These are phyloP conservation scores for Cacatua alba DNA, from an alignment of 2,113 vertebrate genomes.

Conservation along the genomic window DNA sequence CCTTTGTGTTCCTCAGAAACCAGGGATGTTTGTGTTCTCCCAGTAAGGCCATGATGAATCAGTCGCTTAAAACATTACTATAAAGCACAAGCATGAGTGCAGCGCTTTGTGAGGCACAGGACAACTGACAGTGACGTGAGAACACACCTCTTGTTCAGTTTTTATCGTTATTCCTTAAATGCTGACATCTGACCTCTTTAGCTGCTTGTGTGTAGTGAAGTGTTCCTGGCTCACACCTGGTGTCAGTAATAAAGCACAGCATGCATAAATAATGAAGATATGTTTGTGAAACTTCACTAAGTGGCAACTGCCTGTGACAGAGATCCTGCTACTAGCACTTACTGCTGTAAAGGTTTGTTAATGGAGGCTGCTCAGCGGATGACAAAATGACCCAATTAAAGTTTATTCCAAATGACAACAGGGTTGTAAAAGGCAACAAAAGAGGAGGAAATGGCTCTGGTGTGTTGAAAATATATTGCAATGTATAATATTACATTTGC, in stretches of 20 bases:
- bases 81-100: background rate
- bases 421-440: conserved; percentile 58
- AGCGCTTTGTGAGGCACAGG: background rate
- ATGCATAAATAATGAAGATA: conserved; percentile 73
- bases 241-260: conserved; percentile 59
- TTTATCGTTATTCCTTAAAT: conserved; percentile 45
- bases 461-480: background rate
- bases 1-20: background rate
- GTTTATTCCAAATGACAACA: conserved; percentile 49
- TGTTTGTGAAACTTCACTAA: conserved; percentile 72
- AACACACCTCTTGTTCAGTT: conserved; percentile 40
- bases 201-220: conserved; percentile 46
- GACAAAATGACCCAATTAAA: conserved; percentile 62
- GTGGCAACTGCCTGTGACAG: conserved; percentile 73
- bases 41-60: background rate
- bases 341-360: conserved; percentile 39
- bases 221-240: conserved; percentile 66
- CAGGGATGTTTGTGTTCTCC: background rate
- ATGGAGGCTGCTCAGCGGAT: conserved; percentile 30
- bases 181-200: conserved; percentile 57
- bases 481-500: background rate
- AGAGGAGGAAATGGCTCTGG: conserved; percentile 43
- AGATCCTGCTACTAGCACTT: conserved; percentile 26
- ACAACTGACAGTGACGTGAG: background rate
- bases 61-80: background rate